A percentile compares a stretch with the other conserved stretches of the same genome.
Conservation (phyloP, 2,113 vertebrate genomes). For the Phalacrocorax brasilianus region DNA sequence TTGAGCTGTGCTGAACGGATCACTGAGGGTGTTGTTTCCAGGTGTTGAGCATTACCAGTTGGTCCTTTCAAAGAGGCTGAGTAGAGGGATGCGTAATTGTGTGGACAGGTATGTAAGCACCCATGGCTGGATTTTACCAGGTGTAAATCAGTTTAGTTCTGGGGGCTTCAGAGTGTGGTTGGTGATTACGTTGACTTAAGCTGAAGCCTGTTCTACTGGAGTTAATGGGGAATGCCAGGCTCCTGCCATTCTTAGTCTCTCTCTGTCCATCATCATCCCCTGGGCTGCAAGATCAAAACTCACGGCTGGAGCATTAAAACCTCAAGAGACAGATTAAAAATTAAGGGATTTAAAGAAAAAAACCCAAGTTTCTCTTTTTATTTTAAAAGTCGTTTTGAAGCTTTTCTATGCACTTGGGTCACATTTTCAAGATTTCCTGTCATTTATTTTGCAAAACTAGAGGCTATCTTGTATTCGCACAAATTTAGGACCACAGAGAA, state of each 20-base stretch:
- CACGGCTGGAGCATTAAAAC: neutral
- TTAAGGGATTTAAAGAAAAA: neutral
- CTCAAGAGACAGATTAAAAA: neutral
- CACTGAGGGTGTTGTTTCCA: fast-evolving
- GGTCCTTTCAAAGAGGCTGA: neutral
- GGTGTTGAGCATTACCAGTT: neutral
- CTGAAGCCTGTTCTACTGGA: neutral
- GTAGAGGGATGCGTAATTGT: neutral
- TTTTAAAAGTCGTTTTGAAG: neutral
- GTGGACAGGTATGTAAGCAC: neutral
- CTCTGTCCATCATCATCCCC: neutral
- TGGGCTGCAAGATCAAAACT: neutral
- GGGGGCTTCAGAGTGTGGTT: neutral
- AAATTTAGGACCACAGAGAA: neutral
- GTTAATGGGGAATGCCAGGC: fast-evolving
- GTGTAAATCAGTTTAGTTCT: neutral
- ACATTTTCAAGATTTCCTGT: neutral
- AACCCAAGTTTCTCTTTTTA: neutral
- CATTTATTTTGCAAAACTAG: neutral
- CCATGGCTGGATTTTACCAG: neutral
- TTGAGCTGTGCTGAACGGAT: neutral
- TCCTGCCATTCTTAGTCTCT: neutral
- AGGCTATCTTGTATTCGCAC: neutral
- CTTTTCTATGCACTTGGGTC: neutral
- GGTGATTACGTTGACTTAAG: neutral